Conservation (phyloP, 2,113 vertebrate genomes). For the Myotis yumanensis region DNA sequence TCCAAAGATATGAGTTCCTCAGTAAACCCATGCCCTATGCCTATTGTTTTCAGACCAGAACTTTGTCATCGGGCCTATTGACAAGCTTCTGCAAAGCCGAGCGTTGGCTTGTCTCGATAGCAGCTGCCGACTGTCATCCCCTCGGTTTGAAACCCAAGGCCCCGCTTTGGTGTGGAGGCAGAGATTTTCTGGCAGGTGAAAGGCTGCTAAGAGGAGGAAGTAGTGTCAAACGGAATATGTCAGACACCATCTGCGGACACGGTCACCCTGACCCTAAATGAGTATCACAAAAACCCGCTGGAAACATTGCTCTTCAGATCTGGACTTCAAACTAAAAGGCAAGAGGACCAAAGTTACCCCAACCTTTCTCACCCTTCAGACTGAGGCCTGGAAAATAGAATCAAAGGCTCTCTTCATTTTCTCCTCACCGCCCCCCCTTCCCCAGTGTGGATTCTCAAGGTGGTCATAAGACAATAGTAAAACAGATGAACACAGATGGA, state of each 20-base stretch:
- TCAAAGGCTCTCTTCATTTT: neutral
- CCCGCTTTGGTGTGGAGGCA: neutral
- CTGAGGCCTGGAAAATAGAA: neutral
- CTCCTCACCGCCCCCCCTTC: neutral
- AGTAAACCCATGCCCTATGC: neutral
- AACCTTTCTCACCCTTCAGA: neutral
- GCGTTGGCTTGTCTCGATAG: neutral
- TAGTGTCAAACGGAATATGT: slow-evolving; percentile 17
- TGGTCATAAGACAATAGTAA: neutral
- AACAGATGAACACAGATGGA: neutral
- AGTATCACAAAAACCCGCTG: neutral
- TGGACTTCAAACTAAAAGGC: neutral
- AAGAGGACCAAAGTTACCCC: neutral
- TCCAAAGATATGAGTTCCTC: neutral
- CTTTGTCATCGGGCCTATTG: neutral
- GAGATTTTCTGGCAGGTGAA: slow-evolving; percentile 44
- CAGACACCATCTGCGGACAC: slow-evolving; percentile 45
- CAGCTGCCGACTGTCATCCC: neutral
- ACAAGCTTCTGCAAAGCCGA: neutral
- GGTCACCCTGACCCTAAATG: slow-evolving; percentile 23
- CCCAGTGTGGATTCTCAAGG: neutral
- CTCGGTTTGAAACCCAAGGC: slow-evolving; percentile 10
- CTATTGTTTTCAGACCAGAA: neutral
- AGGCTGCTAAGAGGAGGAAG: neutral
- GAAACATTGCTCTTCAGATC: neutral